Evolutionary conservation across 2,113 vertebrate species (phyloP), one percentile per base, ranked within the genome.

Genomic region (Pyxicephalus adspersus): DNA sequence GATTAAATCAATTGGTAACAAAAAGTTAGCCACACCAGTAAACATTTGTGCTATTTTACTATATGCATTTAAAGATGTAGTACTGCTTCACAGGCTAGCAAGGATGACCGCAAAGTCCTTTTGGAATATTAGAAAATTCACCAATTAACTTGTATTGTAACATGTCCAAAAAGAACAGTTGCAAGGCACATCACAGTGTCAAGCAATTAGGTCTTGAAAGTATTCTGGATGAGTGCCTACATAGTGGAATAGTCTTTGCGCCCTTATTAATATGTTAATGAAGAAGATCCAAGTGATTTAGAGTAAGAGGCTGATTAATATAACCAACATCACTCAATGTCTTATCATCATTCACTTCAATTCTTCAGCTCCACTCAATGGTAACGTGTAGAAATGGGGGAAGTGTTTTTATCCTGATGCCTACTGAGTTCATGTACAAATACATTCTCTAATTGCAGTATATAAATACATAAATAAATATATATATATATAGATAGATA

Each of bases 201-300:
- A 82, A 65, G 63, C 80, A 82, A 82, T 82, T 82, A 82, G 68
- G 68, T 51, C 61, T 58, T 74, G 80, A 66, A 57, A 82, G 64
- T 82, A 82, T 82, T 64, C 71, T 82, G 80, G 80, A 82, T 75
- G 70, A 54, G 64, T 75, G 80, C 71, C 80, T 54, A 57, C 52
- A 57, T 82, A 63, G 67, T 66, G 66, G 66, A 81, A 65, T 45
- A 75, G 45, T 66, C 80, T 34, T 52, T 75, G 70, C 58, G 72
- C 64, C 50, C 71, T 82, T 52, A 82, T 82, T 82, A 82, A 71
- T 73, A 82, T 82, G 71, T 66, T 82, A 82, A 82, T 82, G 75
- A 75, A 28, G 38, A 66, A 38, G 45, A 82, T 75, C 52, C 80
- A 65, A 73, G 60, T 28, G 80, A 82, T 74, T 82, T 66, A 45